phyloP scores from a whole-genome alignment of 35 echinoderm and acorn worm genomes.

The Heliocidaris erythrogramma region DNA sequence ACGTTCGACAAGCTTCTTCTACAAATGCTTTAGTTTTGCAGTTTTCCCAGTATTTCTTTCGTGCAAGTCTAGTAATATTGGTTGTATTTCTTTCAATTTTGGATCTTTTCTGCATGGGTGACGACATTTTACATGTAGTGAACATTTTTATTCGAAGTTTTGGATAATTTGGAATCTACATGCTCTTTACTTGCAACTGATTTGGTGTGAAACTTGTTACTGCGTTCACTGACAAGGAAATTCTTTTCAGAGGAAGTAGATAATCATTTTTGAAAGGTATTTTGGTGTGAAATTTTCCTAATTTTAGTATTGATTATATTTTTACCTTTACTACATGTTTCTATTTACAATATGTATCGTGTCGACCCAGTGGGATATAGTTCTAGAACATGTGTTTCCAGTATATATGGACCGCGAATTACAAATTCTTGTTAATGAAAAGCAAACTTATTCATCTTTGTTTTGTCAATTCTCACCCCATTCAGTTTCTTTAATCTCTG shows the following conservation, averaged over 20 bases:
- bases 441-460: no score
- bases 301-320: no score
- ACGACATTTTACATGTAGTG: not conserved
- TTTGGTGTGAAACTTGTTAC: not conserved
- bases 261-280: not conserved
- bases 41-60: not conserved
- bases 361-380: not conserved
- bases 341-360: not conserved
- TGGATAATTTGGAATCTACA: not conserved
- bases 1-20: not conserved
- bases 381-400: not conserved
- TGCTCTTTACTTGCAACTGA: not conserved
- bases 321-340: not conserved
- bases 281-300: not conserved
- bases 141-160: not conserved
- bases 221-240: not conserved
- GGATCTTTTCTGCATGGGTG: not conserved
- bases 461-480: no score
- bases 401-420: not conserved
- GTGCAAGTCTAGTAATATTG: not conserved
- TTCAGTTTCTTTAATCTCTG: no score
- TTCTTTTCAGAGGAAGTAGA: not conserved
- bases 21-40: not conserved
- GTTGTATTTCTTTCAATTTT: not conserved
- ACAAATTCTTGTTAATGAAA: no score